Evolutionary conservation across 2,797 vertebrate genomes (phyloP).

Genomic region (Melanotaenia parkinsoni): DNA sequence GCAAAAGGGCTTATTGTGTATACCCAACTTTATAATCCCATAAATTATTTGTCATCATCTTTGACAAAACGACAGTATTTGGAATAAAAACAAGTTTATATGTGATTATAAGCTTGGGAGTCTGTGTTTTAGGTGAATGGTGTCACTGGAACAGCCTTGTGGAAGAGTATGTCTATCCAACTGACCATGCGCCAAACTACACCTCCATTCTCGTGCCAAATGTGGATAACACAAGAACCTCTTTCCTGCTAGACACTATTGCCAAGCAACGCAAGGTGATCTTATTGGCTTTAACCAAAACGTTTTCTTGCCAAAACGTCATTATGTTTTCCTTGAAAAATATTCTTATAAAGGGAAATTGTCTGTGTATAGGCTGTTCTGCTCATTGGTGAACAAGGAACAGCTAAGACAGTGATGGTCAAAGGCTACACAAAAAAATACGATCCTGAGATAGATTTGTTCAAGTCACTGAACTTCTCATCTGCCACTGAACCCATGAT

Average conservation of each 20-base stretch:
- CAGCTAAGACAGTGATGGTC: conserved; percentile 90
- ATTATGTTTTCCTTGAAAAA: too few species aligned
- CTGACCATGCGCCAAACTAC: conserved; percentile 82
- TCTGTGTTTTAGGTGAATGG: conserved; percentile 84
- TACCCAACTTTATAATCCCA: too few species aligned
- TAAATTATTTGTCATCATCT: too few species aligned
- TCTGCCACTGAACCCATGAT: conserved; percentile 89
- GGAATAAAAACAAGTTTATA: neutral
- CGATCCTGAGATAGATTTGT: conserved; percentile 85
- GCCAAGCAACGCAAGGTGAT: conserved; percentile 68
- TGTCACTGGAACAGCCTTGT: conserved; percentile 84
- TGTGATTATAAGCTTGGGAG: neutral
- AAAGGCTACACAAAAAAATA: conserved; percentile 88
- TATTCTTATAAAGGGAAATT: neutral
- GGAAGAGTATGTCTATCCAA: conserved; percentile 86
- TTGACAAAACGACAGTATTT: too few species aligned
- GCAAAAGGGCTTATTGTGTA: too few species aligned
- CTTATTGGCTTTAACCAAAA: conserved; percentile 1
- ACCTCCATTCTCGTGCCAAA: conserved; percentile 90
- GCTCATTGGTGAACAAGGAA: conserved; percentile 92
- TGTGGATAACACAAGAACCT: conserved; percentile 89
- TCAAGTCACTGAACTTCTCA: conserved; percentile 89
- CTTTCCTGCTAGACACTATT: conserved; percentile 88
- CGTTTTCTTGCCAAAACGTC: neutral
- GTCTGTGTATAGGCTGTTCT: conserved; percentile 84